Evolutionary conservation across 2,888 invertebrate genomes (phyloP), one percentile per base, ranked within the genome.

Genomic region (Melieria crassipennis): DNA sequence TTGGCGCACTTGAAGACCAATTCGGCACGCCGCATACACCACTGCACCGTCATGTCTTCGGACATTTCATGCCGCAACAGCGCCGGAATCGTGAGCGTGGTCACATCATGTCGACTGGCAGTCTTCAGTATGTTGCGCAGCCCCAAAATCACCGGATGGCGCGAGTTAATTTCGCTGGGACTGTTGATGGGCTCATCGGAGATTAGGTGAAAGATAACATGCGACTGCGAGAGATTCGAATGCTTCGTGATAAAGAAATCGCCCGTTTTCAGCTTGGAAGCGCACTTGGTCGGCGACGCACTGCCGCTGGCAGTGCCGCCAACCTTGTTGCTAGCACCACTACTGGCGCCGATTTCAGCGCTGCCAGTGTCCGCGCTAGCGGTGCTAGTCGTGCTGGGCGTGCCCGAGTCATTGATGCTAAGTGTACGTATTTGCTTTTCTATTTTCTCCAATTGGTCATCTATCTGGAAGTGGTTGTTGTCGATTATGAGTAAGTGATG

Each of bases 1-100:
- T 99, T 99, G 67, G 98, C 95, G 88, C 99, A 99, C 88, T 99
- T 99, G 83, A 98, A 96, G 72, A 99, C 94, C 76, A 99, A 89
- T 88, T 99, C 99, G 1, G 99, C 98, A 80, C 99, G 89, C 81
- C 96, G 94, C 83, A 94, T 91, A 87, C 98, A 99, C 99, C 99
- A 99, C 50, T 93, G 92, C 67, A 97, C 93, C 0, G 98, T 98
- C 96, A 97, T 95, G 84, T 95, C 95, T 92, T 99, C 98, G 0
- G 94, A 92, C 91, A 98, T 94, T 86, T 97, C 94, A 86, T 98
- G 96, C 2, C 95, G 91, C 66, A 99, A 90, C 65, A 99, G 89
- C 73, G 99, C 91, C 43, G 99, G 99, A 79, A 99, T 91, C 4
- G 97, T 95, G 65, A 99, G 87, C 46, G 94, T 96, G 46, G 96